Evolutionary conservation across 2,113 vertebrate species (phyloP), one percentile per base, ranked within the genome.

Genomic region (Charadrius vociferus): DNA sequence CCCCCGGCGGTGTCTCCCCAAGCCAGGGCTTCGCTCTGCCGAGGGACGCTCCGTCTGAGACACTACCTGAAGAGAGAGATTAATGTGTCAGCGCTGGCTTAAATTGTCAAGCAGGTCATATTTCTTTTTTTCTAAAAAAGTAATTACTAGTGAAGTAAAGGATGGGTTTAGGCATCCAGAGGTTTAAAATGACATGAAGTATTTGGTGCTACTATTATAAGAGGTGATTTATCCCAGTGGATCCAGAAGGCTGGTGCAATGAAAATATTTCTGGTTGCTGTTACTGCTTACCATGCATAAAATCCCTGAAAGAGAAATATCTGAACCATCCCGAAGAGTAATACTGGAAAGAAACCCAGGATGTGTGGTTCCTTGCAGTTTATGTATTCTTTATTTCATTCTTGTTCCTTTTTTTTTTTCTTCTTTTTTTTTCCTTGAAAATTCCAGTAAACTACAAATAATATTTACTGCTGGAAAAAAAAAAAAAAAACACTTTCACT

Each of bases 131-230:
- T 49, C 43, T 75, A 86, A 83, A 96, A 97, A 96, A 90, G 88
- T 96, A 97, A 97, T 98, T 98, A 96, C 90, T 75, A 29, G 81
- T 91, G 75, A 83, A 88, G 78, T 96, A 95, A 96, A 97, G 73
- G 95, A 96, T 95, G 93, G 50, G 74, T 74, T 90, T 71, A 86
- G 80, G 63, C 81, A 93, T 96, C 94, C 59, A 78, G 75, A 94
- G 66, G 95, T 97, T 98, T 98, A 92, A 97, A 93, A 91, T 95
- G 96, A 93, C 86, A 70, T 95, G 90, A 97, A 93, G 88, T 97
- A 96, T 98, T 97, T 96, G 82, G 89, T 97, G 77, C 87, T 91
- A 80, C 53, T 89, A 37, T 95, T 97, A 71, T 39, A 94, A 78
- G 94, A 85, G 67, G 88, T 96, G 81, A 97, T 97, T 97, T 97